Conservation (phyloP, 1,140 invertebrate species). For the Zophobas morio region DNA sequence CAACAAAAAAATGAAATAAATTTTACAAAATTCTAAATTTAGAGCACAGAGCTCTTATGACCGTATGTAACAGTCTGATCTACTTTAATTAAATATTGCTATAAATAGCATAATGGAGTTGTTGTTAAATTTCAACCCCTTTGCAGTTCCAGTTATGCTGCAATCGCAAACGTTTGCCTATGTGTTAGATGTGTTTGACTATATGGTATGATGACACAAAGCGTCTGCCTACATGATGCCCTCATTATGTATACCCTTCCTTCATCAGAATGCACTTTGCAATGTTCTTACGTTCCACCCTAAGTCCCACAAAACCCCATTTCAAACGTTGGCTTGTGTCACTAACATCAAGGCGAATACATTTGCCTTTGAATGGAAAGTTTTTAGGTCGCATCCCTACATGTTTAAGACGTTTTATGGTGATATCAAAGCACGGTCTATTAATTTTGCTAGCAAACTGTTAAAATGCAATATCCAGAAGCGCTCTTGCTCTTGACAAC, state of each 20-base stretch:
- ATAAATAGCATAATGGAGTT: no score
- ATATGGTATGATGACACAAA: no score
- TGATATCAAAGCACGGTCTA: not conserved
- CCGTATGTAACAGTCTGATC: no score
- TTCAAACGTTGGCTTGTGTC: not conserved
- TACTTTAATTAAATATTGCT: no score
- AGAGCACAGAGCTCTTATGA: no score
- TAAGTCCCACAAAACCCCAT: not conserved
- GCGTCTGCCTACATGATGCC: not conserved
- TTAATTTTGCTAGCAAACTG: not conserved
- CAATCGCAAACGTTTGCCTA: no score
- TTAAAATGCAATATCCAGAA: slow-evolving; percentile 3
- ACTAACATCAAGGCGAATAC: not conserved
- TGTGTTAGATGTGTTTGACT: no score
- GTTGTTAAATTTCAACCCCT: no score
- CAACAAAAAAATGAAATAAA: no score
- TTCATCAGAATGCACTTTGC: not conserved
- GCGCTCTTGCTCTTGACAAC: not conserved
- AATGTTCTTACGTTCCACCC: not conserved
- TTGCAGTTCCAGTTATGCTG: no score
- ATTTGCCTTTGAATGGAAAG: not conserved
- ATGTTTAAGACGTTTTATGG: not conserved
- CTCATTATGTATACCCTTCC: not conserved
- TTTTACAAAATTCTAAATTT: no score
- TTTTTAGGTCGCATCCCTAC: not conserved